Conservation (phyloP, 53 echinoderm and acorn worm genomes). For the Crossaster papposus region DNA sequence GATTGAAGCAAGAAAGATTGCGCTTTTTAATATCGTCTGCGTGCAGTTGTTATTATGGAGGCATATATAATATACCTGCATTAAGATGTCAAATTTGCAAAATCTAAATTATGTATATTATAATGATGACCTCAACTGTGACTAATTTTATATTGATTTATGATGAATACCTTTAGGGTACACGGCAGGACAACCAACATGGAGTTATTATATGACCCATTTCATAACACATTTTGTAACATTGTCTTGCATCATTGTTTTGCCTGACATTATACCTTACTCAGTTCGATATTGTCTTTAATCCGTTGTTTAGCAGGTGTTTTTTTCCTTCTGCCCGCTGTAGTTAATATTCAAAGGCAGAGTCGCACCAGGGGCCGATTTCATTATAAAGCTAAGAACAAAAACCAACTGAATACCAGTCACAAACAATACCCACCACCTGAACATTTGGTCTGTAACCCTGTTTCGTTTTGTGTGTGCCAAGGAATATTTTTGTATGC, state of each 20-base stretch:
- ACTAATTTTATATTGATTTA: conserved; percentile 1
- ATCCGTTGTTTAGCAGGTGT: neutral
- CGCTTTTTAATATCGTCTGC: too few species aligned
- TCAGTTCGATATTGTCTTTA: neutral
- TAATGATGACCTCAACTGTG: neutral
- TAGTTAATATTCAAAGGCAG: neutral
- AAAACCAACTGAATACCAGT: too few species aligned
- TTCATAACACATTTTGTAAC: neutral
- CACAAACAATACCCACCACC: too few species aligned
- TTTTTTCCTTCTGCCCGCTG: neutral
- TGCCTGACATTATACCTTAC: neutral
- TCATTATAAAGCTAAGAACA: too few species aligned
- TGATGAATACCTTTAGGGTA: neutral
- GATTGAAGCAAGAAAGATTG: neutral
- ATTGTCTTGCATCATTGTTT: conserved; percentile 1
- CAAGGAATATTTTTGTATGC: too few species aligned
- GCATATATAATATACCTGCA: too few species aligned
- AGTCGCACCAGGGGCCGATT: conserved; percentile 9
- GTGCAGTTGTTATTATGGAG: neutral
- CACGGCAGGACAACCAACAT: neutral
- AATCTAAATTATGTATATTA: neutral
- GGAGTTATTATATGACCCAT: neutral
- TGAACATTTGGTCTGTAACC: too few species aligned
- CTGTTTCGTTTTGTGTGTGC: too few species aligned
- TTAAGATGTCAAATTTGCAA: neutral